Conservation (phyloP, 1,140 invertebrate genomes). For the Dufourea novaeangliae region DNA sequence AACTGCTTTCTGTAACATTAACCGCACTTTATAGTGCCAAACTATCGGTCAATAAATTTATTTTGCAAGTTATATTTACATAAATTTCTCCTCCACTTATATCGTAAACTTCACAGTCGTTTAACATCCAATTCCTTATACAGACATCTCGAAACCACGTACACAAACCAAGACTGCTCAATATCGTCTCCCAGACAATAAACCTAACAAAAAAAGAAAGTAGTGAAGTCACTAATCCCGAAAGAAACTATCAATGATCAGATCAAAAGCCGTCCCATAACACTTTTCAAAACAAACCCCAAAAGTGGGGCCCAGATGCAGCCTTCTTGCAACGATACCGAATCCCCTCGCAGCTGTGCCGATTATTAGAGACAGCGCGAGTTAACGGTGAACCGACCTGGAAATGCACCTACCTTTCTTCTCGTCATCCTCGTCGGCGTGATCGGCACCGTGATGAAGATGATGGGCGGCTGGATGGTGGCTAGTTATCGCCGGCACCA, state of each 20-base stretch:
- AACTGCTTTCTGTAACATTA: neutral
- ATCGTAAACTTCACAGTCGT: too few relatives aligned
- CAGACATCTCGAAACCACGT: too few relatives aligned
- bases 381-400: neutral
- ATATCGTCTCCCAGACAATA: too few relatives aligned
- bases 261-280: too few relatives aligned
- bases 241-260: too few relatives aligned
- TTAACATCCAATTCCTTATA: too few relatives aligned
- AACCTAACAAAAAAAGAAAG: too few relatives aligned
- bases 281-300: neutral
- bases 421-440: constrained; percentile 79
- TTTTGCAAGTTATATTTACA: neutral
- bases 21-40: too few relatives aligned
- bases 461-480: constrained; percentile 77
- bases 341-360: neutral
- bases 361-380: neutral
- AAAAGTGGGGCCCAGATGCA: too few relatives aligned
- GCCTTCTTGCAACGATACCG: neutral
- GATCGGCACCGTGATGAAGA: constrained; percentile 76
- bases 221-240: too few relatives aligned
- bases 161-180: too few relatives aligned
- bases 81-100: too few relatives aligned
- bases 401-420: constrained; percentile 77
- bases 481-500: constrained; percentile 74
- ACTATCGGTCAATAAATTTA: neutral